Conservation (phyloP, 2,113 vertebrate genomes). For the Mellivora capensis region DNA sequence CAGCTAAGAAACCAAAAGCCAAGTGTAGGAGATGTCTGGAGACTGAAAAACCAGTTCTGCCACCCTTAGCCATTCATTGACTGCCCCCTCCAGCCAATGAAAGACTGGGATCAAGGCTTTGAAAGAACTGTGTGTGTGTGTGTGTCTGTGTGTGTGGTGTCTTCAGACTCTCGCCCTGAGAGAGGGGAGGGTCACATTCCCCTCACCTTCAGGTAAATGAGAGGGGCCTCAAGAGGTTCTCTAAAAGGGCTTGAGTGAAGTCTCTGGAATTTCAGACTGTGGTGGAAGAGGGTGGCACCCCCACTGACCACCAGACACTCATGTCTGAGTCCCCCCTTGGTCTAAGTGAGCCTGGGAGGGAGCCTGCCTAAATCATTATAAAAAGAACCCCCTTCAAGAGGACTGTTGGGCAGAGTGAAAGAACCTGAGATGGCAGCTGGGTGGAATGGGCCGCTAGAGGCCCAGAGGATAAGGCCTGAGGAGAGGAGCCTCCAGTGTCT, state of each 20-base stretch:
- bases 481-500: not conserved
- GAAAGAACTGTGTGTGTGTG: not conserved
- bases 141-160: not conserved
- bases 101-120: not conserved
- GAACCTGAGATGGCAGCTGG: not conserved
- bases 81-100: not conserved
- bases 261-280: not conserved
- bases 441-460: not conserved
- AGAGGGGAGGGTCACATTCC: not conserved
- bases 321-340: not conserved
- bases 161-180: not conserved
- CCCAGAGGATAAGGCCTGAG: not conserved
- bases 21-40: no score
- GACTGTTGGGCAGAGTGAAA: not conserved
- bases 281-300: not conserved
- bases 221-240: not conserved
- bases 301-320: not conserved
- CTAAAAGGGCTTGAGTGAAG: not conserved
- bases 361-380: not conserved
- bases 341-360: not conserved
- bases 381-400: not conserved
- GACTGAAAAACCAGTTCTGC: not conserved
- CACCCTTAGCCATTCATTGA: not conserved
- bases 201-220: not conserved
- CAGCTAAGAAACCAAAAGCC: not conserved